phyloP scores from a whole-genome alignment of 2,797 vertebrate species.

The Lerista edwardsae region DNA sequence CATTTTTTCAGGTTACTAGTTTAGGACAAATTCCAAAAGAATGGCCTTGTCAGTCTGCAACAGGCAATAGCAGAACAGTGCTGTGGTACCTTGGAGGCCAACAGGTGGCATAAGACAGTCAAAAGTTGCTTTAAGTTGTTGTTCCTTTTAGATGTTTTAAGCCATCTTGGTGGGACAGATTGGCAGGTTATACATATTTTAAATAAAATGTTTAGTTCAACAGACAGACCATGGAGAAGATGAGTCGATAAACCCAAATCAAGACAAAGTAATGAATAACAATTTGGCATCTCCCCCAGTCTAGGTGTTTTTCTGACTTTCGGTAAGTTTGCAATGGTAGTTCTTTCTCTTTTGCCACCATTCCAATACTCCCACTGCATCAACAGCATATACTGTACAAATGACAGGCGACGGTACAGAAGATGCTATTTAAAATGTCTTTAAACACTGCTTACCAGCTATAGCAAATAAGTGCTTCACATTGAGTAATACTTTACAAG shows the following conservation, averaged over 20 bases:
- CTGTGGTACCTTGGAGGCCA: background rate
- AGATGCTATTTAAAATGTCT: background rate
- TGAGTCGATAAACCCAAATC: background rate
- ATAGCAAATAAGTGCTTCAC: background rate
- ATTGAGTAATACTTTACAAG: background rate
- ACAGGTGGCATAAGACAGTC: background rate
- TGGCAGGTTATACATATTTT: too few relatives aligned
- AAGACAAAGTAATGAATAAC: background rate
- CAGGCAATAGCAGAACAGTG: background rate
- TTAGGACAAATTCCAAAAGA: slow-evolving; percentile 20
- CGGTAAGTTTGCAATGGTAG: background rate
- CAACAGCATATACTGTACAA: too few relatives aligned
- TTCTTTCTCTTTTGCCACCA: background rate
- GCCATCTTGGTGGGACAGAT: too few relatives aligned
- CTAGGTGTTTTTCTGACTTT: background rate
- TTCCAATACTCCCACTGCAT: background rate
- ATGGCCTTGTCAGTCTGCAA: background rate
- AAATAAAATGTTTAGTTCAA: background rate
- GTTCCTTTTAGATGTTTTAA: background rate
- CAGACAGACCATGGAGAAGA: background rate
- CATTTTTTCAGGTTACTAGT: background rate
- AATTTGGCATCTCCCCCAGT: background rate
- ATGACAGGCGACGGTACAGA: too few relatives aligned
- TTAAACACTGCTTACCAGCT: background rate
- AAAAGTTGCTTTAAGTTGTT: background rate